phyloP scores from a whole-genome alignment of 2,113 vertebrate species.

The Scalopus aquaticus region DNA sequence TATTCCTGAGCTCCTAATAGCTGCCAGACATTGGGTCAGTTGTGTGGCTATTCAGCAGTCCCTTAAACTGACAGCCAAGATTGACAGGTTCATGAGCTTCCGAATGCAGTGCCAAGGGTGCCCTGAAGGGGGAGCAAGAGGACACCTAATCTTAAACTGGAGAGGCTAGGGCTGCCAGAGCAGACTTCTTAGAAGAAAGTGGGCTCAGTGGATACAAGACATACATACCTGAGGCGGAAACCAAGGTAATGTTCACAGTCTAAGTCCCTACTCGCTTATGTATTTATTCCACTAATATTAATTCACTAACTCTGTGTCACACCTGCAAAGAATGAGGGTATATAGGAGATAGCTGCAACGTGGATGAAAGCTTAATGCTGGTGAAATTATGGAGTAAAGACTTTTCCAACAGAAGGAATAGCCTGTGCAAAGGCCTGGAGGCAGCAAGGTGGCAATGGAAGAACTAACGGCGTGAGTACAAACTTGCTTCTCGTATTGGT shows the following conservation, averaged over 20 bases:
- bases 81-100: neutral
- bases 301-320: neutral
- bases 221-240: neutral
- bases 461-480: no score
- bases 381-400: neutral
- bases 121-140: neutral
- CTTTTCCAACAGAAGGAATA: neutral
- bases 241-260: no score
- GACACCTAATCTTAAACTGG: neutral
- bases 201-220: neutral
- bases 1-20: neutral
- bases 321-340: neutral
- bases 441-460: neutral
- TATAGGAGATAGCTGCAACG: accelerated
- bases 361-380: neutral
- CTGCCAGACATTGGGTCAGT: neutral
- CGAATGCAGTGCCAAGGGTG: neutral
- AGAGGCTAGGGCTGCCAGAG: neutral
- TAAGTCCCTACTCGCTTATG: neutral
- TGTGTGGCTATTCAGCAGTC: neutral
- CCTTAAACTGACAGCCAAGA: accelerated
- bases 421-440: neutral
- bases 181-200: neutral
- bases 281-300: neutral
- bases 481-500: neutral